Evolutionary conservation across 1,140 invertebrate genomes (phyloP), one percentile per base, ranked within the genome.

Genomic region (Bombus difficillimus): DNA sequence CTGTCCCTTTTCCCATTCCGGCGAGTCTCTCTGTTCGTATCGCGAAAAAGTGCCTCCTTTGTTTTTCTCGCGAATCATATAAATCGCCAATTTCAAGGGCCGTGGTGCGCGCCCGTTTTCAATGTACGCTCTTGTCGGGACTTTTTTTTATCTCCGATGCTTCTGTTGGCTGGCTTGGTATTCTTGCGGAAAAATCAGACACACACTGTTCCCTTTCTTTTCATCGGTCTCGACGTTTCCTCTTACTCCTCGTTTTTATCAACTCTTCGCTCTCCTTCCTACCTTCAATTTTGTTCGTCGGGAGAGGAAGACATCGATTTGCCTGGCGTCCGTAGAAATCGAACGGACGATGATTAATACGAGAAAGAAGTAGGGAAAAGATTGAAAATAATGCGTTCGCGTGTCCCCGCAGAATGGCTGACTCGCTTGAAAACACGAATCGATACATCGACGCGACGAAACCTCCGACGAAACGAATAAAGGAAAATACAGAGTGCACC

Each of bases 11-110:
- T 34, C 18, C 32, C 53, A 34, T 71, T 32, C 18, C 34, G 32
- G 3, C 41, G 6, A 5, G 37, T 25, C 47, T 25, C 47, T 25
- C 47, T 9, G n/a, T 28, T 53, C 32, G 79, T 22, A 53, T 82
- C 68, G 82, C 62, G 41, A 78, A 85, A 89, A 89, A 83, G 66
- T 53, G 62, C 32, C 81, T 74, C 47, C n/a, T 47, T 57, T 57
- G 53, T 57, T 73, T 47, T 66, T 41, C 64, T 73, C 57, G 43
- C 47, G 43, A 78, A 73, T 76, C 74, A 9, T 59, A 64, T 81
- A 89, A 87, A 89, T 85, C 68, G 78, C 22, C 47, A 47, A 73
- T 84, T 68, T 74, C 43, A 39, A 77, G 74, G 64, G 12, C 25
- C 39, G 22, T 34, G 53, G 10, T 22, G 53, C 28, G 6, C 62